Evolutionary conservation across 2,113 vertebrate species (phyloP), one percentile per base, ranked within the genome.

Genomic region (Phoxinus phoxinus): DNA sequence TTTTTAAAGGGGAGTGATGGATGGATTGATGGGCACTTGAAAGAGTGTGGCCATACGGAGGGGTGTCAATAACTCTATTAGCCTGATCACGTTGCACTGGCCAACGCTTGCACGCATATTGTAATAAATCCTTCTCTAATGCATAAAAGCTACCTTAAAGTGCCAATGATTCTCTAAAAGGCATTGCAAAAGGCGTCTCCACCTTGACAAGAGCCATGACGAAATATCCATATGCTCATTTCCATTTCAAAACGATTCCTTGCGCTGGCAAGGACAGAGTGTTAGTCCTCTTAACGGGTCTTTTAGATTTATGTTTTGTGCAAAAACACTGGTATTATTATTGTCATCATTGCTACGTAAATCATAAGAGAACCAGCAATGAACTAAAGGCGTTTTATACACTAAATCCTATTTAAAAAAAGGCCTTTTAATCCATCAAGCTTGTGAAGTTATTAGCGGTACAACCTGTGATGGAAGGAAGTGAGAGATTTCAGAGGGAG

Each of bases 21-120:
- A 83, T 83, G 67, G 81, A 83, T 83, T 83, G 65, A 83, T 83
- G 81, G 48, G 2, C 13, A 2, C 63, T 83, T 83, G 32, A 83
- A 83, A 83, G 81, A 83, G 46, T 72, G 63, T 35, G 67, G 65
- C 81, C 65, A 53, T 72, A 83, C 27, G 65, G 81, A 35, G 81
- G 65, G 27, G 81, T 83, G 81, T 83, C 81, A 83, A 56, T 83
- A 83, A 83, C 44, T 83, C 81, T 83, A 83, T 83, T 83, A 83
- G 81, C 27, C 65, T 56, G 80, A 82, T 69, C 80, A 71, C 63
- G 46, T 46, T 13, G 46, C 61, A 35, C 65, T 72, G 81, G 65
- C 81, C 65, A 83, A 35, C 81, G 21, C 30, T 71, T 56, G 65
- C 81, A 71, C 65, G 17, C 81, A 71, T 71, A 69, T 21, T 17